Conservation (phyloP, 2,797 vertebrate genomes). For the Thamnophis elegans region DNA sequence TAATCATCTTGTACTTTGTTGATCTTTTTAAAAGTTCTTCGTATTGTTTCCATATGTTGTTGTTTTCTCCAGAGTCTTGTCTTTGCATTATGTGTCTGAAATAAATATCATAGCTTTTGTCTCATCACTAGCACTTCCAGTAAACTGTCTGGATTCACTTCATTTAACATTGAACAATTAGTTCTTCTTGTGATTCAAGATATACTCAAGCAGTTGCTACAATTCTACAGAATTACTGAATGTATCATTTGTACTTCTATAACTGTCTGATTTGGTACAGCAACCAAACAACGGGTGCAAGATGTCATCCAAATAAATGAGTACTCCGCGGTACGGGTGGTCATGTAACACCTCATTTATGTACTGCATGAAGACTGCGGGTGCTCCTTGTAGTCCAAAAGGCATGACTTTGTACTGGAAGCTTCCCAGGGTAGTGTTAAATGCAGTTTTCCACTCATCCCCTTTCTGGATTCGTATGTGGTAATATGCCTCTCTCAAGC, state of each 20-base stretch:
- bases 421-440: no score
- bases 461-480: no score
- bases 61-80: not conserved
- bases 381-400: no score
- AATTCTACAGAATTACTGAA: not conserved
- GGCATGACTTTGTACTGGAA: no score
- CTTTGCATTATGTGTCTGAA: not conserved
- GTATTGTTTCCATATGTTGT: not conserved
- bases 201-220: not conserved
- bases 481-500: no score
- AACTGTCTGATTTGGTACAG: not conserved
- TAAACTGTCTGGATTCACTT: not conserved
- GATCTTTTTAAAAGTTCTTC: not conserved
- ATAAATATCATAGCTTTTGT: not conserved
- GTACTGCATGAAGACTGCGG: no score
- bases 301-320: no score
- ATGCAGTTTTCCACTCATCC: no score
- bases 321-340: no score
- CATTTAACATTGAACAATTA: not conserved
- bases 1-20: not conserved
- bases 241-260: not conserved
- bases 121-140: not conserved
- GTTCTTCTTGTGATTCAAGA: not conserved
- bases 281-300: not conserved
- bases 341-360: no score